A percentile compares a stretch with the other conserved stretches of the same genome.
phyloP scores from a whole-genome alignment of 1,140 invertebrate genomes.

The Phthorimaea operculella region DNA sequence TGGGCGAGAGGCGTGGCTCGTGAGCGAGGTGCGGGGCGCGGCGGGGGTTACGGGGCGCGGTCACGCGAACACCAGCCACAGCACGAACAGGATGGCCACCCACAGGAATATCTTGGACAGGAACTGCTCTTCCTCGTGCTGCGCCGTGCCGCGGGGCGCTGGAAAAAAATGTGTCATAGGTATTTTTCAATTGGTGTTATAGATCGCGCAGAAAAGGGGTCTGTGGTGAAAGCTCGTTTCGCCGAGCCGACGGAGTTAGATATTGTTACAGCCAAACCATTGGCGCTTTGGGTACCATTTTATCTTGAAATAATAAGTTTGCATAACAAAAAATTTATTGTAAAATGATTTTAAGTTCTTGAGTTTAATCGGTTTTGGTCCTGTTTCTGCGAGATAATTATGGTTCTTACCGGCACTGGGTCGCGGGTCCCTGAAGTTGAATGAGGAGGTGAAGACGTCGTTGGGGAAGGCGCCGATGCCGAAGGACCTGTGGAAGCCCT shows the following conservation, averaged over 20 bases:
- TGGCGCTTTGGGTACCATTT: no score
- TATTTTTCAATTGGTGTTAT: no score
- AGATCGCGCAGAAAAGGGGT: no score
- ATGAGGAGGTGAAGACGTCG: constrained; percentile 95
- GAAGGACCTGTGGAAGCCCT: constrained; percentile 97
- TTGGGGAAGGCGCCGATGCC: constrained; percentile 99
- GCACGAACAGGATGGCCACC: constrained; percentile 90
- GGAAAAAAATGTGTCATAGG: constrained; percentile 33
- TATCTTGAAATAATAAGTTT: no score
- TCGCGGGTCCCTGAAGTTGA: constrained; percentile 90
- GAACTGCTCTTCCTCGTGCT: constrained; percentile 91
- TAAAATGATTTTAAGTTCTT: no score
- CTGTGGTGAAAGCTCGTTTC: no score
- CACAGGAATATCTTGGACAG: constrained; percentile 94
- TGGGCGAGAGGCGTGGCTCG: no score
- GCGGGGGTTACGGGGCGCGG: constrained; percentile 14
- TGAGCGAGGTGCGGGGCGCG: constrained; percentile 2
- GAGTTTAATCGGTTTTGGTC: no score
- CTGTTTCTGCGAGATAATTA: no score
- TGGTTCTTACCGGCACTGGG: constrained; percentile 75
- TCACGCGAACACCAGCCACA: constrained; percentile 92
- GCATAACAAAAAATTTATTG: no score
- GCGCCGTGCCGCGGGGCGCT: constrained; percentile 85
- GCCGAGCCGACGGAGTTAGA: no score
- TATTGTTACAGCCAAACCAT: no score